phyloP scores from a whole-genome alignment of 2,113 vertebrate species.

The Laterallus jamaicensis region DNA sequence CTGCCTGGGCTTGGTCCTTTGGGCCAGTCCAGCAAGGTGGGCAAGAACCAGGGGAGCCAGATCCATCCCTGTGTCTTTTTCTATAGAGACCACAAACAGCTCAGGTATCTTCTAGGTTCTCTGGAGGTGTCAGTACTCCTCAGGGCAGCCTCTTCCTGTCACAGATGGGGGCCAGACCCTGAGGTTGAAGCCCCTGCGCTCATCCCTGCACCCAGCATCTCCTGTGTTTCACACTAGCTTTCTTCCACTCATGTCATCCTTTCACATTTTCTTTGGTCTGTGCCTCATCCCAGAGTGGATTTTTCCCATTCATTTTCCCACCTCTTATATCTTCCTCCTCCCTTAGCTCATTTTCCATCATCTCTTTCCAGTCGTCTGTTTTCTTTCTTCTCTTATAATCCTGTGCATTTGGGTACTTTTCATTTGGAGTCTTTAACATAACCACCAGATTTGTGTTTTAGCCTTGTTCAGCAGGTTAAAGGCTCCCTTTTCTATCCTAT shows the following conservation, averaged over 20 bases:
- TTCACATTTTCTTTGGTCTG: background rate
- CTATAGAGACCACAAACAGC: background rate
- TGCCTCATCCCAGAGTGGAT: background rate
- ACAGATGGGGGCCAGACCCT: background rate
- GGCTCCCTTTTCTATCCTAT: background rate
- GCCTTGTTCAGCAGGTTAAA: slow-evolving; percentile 37
- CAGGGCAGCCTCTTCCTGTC: rapidly evolving
- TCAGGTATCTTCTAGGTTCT: background rate
- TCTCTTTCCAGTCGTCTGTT: background rate
- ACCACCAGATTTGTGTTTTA: slow-evolving; percentile 57
- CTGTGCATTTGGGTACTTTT: slow-evolving; percentile 48
- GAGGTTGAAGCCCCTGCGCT: background rate
- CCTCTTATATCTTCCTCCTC: background rate
- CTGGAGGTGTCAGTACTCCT: background rate
- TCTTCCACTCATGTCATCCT: background rate
- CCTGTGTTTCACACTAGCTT: background rate
- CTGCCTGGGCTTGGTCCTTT: background rate
- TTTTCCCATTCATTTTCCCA: slow-evolving; percentile 26
- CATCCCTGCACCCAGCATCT: rapidly evolving
- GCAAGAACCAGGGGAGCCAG: background rate
- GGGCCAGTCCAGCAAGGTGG: background rate
- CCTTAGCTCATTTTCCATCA: slow-evolving; percentile 4
- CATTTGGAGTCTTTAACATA: slow-evolving; percentile 48
- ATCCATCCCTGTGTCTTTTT: background rate
- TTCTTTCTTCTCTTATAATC: slow-evolving; percentile 46